Evolutionary conservation across 2,113 vertebrate genomes (phyloP).

Genomic region (Motacilla alba): DNA sequence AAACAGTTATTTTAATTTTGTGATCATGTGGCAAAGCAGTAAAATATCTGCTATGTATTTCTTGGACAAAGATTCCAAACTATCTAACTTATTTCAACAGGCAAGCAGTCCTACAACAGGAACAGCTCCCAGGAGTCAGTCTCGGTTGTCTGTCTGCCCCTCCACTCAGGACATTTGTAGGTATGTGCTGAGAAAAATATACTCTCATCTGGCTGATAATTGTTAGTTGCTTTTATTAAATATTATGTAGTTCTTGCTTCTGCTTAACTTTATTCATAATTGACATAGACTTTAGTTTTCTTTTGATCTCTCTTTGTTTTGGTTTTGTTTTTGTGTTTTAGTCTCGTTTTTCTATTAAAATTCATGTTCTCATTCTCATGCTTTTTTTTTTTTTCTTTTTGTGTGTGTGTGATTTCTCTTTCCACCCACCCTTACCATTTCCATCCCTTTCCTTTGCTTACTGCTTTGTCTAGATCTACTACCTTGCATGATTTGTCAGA

Average conservation of each 20-base stretch:
- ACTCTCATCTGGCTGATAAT: background rate
- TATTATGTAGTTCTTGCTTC: conserved; percentile 37
- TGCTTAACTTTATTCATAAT: conserved; percentile 4
- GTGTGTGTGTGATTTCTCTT: conserved; percentile 26
- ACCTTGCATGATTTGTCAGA: conserved; percentile 80
- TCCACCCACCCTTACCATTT: conserved; percentile 52
- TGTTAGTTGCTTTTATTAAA: background rate
- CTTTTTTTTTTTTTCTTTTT: background rate
- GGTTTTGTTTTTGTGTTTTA: conserved; percentile 16
- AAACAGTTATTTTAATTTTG: conserved; percentile 65
- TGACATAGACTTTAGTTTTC: background rate
- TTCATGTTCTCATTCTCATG: conserved; percentile 66
- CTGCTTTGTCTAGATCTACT: conserved; percentile 77
- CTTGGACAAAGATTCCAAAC: conserved; percentile 79
- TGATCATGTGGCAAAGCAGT: conserved; percentile 76
- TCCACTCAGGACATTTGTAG: conserved; percentile 96
- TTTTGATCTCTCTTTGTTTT: background rate
- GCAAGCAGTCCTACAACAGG: conserved; percentile 88
- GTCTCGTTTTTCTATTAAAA: conserved; percentile 46
- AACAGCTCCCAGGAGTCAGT: conserved; percentile 79
- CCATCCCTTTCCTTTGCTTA: conserved; percentile 68
- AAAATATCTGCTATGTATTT: conserved; percentile 80
- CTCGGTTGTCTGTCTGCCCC: conserved; percentile 83
- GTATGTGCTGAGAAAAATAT: conserved; percentile 68
- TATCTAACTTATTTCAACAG: conserved; percentile 86